Base-by-base conservation (phyloP, 2,888 invertebrate genomes). In the Ephialtes manifestator region DNA sequence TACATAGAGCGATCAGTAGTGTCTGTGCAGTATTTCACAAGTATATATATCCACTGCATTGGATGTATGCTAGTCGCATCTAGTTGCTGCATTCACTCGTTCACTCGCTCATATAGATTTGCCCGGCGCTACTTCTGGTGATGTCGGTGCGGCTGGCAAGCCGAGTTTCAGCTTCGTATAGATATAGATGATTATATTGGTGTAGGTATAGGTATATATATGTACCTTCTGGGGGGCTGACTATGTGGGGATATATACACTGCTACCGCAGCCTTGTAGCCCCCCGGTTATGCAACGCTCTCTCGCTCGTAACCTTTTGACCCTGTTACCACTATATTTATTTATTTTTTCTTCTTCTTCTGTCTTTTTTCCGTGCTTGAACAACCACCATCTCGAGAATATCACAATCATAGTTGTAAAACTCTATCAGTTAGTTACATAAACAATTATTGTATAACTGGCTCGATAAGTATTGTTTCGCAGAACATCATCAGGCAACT, bases 301-400 rank as follows among this genome's bases (percentile, higher is more conserved):
- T 83, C 81, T 65, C 60, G 71, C 83, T 51, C 77, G 74, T 86
- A 87, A 87, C 86, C 87, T 87, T 88, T 85, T 74, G 83, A 88
- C 88, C 86, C 87, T 87, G 86, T 87, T 87, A 83, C 70, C 31
- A 7, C 5, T 67, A 43, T 67, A 70, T 78, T 82, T 80, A 68
- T 77, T 51, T 75, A 68, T 76, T 35, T 76, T 20, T 65, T 20
- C n/a, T 58, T 13, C 48, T 8, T n/a, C 20, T 60, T 39, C 39
- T 63, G 13, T 43, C n/a, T 43, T 68, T 68, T 48, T 35, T 65
- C 13, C 63, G 35, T n/a, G 35, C n/a, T 11, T 13, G 39, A 65
- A 18, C 31, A 28, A 11, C 10, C 18, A 18, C 4, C 28, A 31
- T 35, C 24, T 24, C 11, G 2, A 5, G 13, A 24, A 24, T 55